Evolutionary conservation across 2,888 invertebrate genomes (phyloP).

Genomic region (Noctua janthe): DNA sequence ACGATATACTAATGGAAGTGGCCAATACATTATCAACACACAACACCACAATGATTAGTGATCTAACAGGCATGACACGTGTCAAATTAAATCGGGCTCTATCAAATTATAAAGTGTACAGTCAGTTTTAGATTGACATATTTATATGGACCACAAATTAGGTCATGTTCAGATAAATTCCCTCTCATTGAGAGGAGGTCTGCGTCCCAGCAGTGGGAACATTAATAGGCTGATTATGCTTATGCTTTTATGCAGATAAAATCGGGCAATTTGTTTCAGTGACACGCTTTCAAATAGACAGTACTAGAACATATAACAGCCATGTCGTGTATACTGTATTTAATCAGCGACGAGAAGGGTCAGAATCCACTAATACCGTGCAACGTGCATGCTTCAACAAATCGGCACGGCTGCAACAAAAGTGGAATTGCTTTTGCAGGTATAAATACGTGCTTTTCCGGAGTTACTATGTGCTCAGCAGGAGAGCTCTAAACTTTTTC

Average conservation of each 20-base stretch:
- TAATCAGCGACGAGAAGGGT: neutral
- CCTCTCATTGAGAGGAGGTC: no score
- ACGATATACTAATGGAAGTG: neutral
- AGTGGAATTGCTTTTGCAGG: neutral
- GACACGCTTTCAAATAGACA: conserved; percentile 19
- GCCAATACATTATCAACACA: conserved; percentile 39
- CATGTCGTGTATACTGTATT: neutral
- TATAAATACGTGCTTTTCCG: neutral
- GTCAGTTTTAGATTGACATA: conserved; percentile 43
- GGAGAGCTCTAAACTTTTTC: neutral
- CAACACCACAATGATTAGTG: conserved; percentile 32
- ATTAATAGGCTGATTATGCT: no score
- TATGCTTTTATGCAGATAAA: conserved; percentile 5
- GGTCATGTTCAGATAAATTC: conserved; percentile 19
- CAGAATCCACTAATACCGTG: neutral
- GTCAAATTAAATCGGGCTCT: conserved; percentile 44
- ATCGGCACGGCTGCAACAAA: conserved; percentile 1
- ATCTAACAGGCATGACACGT: conserved; percentile 28
- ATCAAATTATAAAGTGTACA: conserved; percentile 39
- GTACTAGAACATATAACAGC: neutral
- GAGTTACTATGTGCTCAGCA: neutral
- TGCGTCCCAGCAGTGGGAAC: no score
- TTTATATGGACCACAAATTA: conserved; percentile 46
- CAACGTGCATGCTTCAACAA: neutral
- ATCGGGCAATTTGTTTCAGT: conserved; percentile 25